Evolutionary conservation across 2,113 vertebrate genomes (phyloP), one percentile per base, ranked within the genome.

Genomic region (Baryphthengus martii): DNA sequence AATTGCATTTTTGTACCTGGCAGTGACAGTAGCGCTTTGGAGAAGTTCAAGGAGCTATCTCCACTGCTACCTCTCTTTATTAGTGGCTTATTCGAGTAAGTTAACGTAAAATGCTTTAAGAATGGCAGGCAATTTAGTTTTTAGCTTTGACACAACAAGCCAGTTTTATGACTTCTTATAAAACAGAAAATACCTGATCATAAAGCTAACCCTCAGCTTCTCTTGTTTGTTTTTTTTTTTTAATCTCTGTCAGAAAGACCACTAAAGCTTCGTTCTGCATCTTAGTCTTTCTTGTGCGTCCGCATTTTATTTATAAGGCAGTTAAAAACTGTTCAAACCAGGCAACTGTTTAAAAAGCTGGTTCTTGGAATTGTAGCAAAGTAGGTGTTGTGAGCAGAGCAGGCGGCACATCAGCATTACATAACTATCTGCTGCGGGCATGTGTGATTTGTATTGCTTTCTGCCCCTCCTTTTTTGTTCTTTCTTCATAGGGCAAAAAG

Each of bases 381-480:
- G 42, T 33, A 6, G 75, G 56, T 3, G 59, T 45, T 90, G 61
- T 35, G 71, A 81, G 92, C 83, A 37, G 73, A 84, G 65, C 83
- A 40, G 76, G 83, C 50, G 6, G 65, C 65, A 63, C 70, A 78
- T 90, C 83, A 87, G 79, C 70, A 61, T 97, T 96, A 92, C 37
- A 68, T 96, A 95, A 96, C 73, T 87, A 0, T 71, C 52, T 84
- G 95, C 92, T 10, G 17, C 9, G 12, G 86, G 90, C 85, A 3
- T 86, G 47, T 74, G 75, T 72, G 72, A 81, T 70, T 84, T 84
- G 19, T 89, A 44, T 71, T 92, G 82, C 83, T 58, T 71, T 89
- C 68, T 78, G 44, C 23, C 49, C 52, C 65, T 89, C 52, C 76
- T 93, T 68, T 71, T 83, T 63, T 53, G 44, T 87, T 61, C 23